Evolutionary conservation across 2,888 invertebrate species (phyloP).

Genomic region (Lasioglossum malachurum): DNA sequence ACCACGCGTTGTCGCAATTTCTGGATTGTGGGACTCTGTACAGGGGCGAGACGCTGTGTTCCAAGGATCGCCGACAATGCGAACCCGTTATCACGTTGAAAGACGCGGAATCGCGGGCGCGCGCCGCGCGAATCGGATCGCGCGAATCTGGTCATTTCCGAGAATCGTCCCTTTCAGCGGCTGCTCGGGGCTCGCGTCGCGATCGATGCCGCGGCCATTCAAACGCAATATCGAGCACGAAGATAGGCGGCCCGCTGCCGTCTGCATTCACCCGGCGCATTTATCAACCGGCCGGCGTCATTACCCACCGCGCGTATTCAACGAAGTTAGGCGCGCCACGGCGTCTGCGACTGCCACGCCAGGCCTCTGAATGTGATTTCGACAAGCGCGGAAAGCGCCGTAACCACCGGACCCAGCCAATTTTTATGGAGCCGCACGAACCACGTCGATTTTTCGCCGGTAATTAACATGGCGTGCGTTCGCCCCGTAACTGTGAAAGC

Average conservation of each 20-base stretch:
- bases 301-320: slow-evolving; percentile 19
- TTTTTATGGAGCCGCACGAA: background rate
- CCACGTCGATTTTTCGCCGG: too few species aligned
- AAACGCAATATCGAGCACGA: slow-evolving; percentile 60
- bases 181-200: slow-evolving; percentile 16
- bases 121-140: slow-evolving; percentile 38
- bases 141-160: slow-evolving; percentile 54
- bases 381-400: background rate
- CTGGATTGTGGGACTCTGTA: background rate
- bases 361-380: slow-evolving; percentile 4
- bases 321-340: slow-evolving; percentile 24
- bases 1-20: background rate
- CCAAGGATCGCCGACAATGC: slow-evolving; percentile 19
- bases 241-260: slow-evolving; percentile 48
- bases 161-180: slow-evolving; percentile 54
- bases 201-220: slow-evolving; percentile 56
- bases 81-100: slow-evolving; percentile 27
- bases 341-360: slow-evolving; percentile 2
- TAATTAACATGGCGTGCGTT: too few species aligned
- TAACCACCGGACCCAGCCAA: background rate
- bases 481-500: too few species aligned
- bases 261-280: slow-evolving; percentile 42
- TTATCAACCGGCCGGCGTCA: slow-evolving; percentile 49
- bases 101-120: slow-evolving; percentile 36
- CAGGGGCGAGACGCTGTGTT: background rate